Conservation (phyloP, 2,888 invertebrate genomes). For the Boloria euphrosyne region DNA sequence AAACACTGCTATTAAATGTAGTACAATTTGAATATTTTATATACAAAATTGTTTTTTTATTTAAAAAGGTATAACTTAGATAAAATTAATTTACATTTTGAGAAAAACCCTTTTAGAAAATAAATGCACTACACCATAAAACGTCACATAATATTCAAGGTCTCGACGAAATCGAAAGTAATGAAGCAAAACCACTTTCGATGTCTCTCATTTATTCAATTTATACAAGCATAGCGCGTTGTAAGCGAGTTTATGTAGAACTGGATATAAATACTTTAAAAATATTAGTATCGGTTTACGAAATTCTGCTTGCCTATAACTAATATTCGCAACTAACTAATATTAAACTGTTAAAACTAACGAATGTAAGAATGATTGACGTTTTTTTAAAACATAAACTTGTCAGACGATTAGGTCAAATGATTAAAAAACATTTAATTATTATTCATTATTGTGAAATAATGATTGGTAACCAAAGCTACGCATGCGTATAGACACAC, state of each 20-base stretch:
- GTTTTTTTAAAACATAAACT: conserved; percentile 8
- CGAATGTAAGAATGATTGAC: conserved; percentile 10
- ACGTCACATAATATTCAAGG: conserved; percentile 33
- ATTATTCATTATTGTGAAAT: background rate
- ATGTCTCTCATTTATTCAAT: conserved; percentile 33
- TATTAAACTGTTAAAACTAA: background rate
- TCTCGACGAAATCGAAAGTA: conserved; percentile 45
- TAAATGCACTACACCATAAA: conserved; percentile 32
- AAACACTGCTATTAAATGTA: too few relatives aligned
- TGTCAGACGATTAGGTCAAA: background rate
- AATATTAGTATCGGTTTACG: conserved; percentile 26
- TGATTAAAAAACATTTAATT: background rate
- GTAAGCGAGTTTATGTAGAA: conserved; percentile 38
- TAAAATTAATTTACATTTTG: conserved; percentile 31
- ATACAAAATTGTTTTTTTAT: too few relatives aligned
- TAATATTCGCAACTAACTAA: too few relatives aligned
- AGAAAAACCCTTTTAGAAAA: conserved; percentile 29
- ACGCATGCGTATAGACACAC: too few relatives aligned
- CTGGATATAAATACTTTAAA: conserved; percentile 38
- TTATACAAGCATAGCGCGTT: conserved; percentile 39
- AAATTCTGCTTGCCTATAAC: conserved; percentile 10
- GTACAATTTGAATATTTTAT: too few relatives aligned
- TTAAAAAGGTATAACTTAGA: background rate
- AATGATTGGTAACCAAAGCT: too few relatives aligned
- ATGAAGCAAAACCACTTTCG: conserved; percentile 46